A percentile compares a stretch with the other conserved stretches of the same genome.
phyloP scores from a whole-genome alignment of 2,888 invertebrate species.

The Syritta pipiens region DNA sequence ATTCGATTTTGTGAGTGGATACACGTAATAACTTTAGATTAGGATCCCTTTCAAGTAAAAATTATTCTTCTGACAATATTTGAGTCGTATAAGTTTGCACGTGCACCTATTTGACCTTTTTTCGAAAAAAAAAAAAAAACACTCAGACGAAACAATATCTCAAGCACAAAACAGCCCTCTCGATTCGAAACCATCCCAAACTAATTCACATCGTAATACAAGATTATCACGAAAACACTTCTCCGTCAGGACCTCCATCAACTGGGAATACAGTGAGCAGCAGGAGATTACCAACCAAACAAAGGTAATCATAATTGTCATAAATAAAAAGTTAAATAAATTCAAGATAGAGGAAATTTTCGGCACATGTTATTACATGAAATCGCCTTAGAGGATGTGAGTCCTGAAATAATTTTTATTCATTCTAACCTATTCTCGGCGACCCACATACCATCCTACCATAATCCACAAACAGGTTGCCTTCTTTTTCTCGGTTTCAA shows the following conservation, averaged over 20 bases:
- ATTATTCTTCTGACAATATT: too few relatives aligned
- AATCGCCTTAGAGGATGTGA: background rate
- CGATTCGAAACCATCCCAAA: too few relatives aligned
- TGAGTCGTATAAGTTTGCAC: too few relatives aligned
- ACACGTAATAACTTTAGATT: too few relatives aligned
- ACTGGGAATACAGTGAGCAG: background rate
- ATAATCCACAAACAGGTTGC: background rate
- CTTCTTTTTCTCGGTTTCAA: background rate
- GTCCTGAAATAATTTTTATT: conserved; percentile 5
- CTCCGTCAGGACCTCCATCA: background rate
- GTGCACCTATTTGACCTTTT: too few relatives aligned
- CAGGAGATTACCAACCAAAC: conserved; percentile 17
- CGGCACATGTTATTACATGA: background rate
- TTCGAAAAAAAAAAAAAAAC: too few relatives aligned
- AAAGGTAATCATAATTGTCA: conserved; percentile 27
- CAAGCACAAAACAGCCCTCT: too few relatives aligned
- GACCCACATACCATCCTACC: too few relatives aligned
- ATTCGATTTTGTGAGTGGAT: too few relatives aligned
- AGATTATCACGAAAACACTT: background rate
- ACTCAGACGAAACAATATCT: too few relatives aligned
- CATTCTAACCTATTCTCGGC: background rate
- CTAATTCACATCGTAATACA: too few relatives aligned
- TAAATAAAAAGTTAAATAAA: conserved; percentile 37
- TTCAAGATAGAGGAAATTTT: background rate
- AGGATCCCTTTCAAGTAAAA: too few relatives aligned